These are phyloP conservation scores for Nannoperca australis DNA, from an alignment of 2,797 vertebrate species.

Conservation along the genomic window DNA sequence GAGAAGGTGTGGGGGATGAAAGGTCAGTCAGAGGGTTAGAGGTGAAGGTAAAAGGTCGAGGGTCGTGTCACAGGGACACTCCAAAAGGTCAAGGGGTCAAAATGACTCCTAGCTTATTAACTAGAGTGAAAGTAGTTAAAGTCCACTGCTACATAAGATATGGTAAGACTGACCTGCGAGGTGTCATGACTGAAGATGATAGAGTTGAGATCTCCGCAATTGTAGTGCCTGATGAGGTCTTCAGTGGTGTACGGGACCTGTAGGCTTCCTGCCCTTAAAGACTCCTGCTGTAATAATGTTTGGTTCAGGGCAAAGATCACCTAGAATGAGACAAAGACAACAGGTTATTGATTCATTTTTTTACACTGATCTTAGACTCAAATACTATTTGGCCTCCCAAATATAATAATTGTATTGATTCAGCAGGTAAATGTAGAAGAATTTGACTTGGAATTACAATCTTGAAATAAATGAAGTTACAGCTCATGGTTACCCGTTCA, in stretches of 20 bases:
- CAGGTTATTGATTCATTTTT: neutral
- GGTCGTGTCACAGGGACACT: slow-evolving; percentile 66
- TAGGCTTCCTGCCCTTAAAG: slow-evolving; percentile 87
- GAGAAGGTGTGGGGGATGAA: slow-evolving; percentile 17
- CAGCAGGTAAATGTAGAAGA: neutral
- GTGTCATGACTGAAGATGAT: slow-evolving; percentile 92
- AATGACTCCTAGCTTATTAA: slow-evolving; percentile 63
- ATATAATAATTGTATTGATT: neutral
- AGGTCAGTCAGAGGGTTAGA: slow-evolving; percentile 40
- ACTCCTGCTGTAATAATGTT: slow-evolving; percentile 92
- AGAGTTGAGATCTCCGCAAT: slow-evolving; percentile 92
- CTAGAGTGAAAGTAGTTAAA: slow-evolving; percentile 42
- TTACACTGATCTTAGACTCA: neutral
- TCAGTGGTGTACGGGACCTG: slow-evolving; percentile 90
- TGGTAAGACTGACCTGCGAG: slow-evolving; percentile 85
- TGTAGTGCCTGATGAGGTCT: slow-evolving; percentile 93
- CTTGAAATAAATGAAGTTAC: too few relatives aligned
- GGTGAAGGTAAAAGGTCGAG: slow-evolving; percentile 58
- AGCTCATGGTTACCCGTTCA: neutral
- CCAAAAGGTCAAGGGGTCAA: slow-evolving; percentile 57
- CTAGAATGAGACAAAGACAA: slow-evolving; percentile 71
- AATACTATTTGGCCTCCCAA: neutral
- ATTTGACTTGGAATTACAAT: neutral
- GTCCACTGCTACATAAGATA: neutral
- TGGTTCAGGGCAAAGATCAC: slow-evolving; percentile 95